These are phyloP conservation scores for Petaurus breviceps DNA, from an alignment of 2,113 vertebrate genomes.

Conservation along the genomic window DNA sequence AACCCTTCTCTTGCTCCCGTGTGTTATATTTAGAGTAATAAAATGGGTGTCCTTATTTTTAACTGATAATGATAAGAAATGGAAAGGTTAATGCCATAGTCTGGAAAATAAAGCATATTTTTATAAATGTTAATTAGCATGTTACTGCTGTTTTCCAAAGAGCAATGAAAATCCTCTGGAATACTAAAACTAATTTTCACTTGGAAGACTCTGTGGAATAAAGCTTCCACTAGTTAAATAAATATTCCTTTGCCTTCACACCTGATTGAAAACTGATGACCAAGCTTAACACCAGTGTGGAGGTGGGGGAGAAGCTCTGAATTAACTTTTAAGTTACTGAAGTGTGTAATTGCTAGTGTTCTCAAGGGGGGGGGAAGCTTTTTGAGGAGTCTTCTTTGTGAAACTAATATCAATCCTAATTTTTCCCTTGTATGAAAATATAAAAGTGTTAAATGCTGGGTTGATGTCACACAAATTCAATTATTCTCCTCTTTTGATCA, in stretches of 20 bases:
- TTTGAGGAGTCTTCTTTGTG: conserved; percentile 12
- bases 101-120: background rate
- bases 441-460: fast-evolving
- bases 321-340: conserved; percentile 44
- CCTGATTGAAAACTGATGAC: conserved; percentile 39
- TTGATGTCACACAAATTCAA: conserved; percentile 47
- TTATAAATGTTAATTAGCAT: background rate
- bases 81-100: background rate
- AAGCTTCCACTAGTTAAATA: background rate
- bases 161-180: background rate
- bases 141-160: background rate
- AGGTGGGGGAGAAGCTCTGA: conserved; percentile 16
- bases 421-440: background rate
- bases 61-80: background rate
- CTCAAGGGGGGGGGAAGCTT: conserved; percentile 44
- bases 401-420: background rate
- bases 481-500: conserved; percentile 55
- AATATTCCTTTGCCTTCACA: conserved; percentile 64
- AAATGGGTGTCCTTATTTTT: conserved; percentile 19
- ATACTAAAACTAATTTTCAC: conserved; percentile 56
- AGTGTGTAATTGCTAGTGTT: conserved; percentile 34
- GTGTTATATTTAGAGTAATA: background rate
- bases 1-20: conserved; percentile 13
- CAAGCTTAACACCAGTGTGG: background rate
- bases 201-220: conserved; percentile 20